Conservation (phyloP, 2,797 vertebrate species). For the Thalassophryne amazonica region DNA sequence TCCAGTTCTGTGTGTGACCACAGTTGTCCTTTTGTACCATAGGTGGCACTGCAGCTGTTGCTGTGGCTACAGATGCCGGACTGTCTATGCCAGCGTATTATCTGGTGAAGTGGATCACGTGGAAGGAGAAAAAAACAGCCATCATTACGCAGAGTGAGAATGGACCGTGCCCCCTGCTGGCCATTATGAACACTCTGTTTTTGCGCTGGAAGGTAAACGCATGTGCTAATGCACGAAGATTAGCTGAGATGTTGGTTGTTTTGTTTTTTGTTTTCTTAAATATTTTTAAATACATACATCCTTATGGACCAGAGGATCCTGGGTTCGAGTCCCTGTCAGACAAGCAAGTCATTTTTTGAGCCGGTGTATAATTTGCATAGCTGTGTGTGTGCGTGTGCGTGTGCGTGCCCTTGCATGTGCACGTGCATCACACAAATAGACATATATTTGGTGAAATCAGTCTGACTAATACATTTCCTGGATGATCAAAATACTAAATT, state of each 20-base stretch:
- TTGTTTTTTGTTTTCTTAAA: too few relatives aligned
- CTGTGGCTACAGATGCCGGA: neutral
- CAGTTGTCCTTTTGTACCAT: constrained; percentile 7
- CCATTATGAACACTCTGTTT: constrained; percentile 92
- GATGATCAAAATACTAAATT: too few relatives aligned
- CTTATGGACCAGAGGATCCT: too few relatives aligned
- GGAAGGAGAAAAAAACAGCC: constrained; percentile 90
- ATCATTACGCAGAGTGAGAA: constrained; percentile 91
- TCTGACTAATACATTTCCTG: too few relatives aligned
- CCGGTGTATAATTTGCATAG: too few relatives aligned
- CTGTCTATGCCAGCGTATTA: constrained; percentile 73
- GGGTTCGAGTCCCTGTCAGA: too few relatives aligned
- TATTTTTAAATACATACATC: too few relatives aligned
- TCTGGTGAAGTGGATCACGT: constrained; percentile 92
- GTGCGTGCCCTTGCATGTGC: neutral
- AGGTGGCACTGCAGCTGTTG: constrained; percentile 30
- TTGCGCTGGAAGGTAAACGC: constrained; percentile 92
- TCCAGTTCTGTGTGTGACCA: neutral
- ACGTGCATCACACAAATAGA: too few relatives aligned
- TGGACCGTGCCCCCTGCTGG: constrained; percentile 91
- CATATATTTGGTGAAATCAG: too few relatives aligned
- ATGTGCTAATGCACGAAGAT: too few relatives aligned
- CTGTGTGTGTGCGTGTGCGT: neutral
- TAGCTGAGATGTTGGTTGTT: too few relatives aligned
- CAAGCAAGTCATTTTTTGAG: too few relatives aligned